These are phyloP conservation scores for Amazona vittata DNA, from an alignment of 2,113 vertebrate genomes.

Conservation along the genomic window DNA sequence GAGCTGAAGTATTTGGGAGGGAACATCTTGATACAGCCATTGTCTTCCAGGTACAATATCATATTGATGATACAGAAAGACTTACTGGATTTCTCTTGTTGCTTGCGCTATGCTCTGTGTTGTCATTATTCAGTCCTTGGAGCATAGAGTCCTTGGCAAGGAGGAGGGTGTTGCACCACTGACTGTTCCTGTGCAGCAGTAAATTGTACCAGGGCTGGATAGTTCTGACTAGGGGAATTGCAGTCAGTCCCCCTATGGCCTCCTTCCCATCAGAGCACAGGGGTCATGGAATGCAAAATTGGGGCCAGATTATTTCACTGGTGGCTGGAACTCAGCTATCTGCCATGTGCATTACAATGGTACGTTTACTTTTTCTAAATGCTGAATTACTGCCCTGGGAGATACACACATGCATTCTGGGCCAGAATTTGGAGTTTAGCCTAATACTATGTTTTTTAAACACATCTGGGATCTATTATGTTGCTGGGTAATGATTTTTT, in stretches of 20 bases:
- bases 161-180: background rate
- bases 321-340: slow-evolving; percentile 28
- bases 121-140: background rate
- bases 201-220: slow-evolving; percentile 10
- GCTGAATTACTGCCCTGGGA: slow-evolving; percentile 40
- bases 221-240: background rate
- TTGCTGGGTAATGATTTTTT: slow-evolving; percentile 44
- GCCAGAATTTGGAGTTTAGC: slow-evolving; percentile 2
- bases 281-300: slow-evolving; percentile 1
- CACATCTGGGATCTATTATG: slow-evolving; percentile 46
- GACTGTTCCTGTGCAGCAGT: background rate
- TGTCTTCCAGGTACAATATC: background rate
- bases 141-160: background rate
- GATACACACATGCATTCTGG: background rate
- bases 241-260: background rate
- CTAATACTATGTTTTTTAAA: slow-evolving; percentile 19
- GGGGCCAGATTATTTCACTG: slow-evolving; percentile 43
- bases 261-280: slow-evolving; percentile 14
- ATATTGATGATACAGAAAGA: background rate
- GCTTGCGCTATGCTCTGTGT: background rate
- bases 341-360: background rate
- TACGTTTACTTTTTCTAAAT: slow-evolving; percentile 33
- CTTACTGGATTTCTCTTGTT: background rate
- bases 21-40: background rate
- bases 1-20: background rate